Evolutionary conservation across 2,797 vertebrate species (phyloP), one percentile per base, ranked within the genome.

Genomic region (Sylvilagus floridanus): DNA sequence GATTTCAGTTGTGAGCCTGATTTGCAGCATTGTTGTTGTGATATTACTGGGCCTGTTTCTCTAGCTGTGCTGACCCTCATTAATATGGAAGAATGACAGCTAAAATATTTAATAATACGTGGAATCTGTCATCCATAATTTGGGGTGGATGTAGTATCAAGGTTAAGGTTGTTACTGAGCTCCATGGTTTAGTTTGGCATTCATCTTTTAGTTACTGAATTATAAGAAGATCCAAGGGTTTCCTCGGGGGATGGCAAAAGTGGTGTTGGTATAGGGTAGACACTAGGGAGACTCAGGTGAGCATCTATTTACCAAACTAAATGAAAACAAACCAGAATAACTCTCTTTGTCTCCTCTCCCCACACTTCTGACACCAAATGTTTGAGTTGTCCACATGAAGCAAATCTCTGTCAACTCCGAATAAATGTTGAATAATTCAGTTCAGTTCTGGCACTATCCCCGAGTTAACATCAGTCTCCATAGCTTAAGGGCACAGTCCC

Each of bases 1-100:
- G 60, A 35, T 82, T 77, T 76, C 60, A 68, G n/a, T 52, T 90
- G 81, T 78, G 26, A 82, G 35, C 24, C n/a, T 90, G 52, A 85
- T 72, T 42, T 86, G 6, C 66, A 68, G n/a, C 16, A 22, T 91
- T 28, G 26, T n/a, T 19, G 4, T 65, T 30, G 37, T 52, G 13
- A 68, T 32, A 11, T 30, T 22, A 32, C 37, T 88, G 47, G 69
- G 54, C 21, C 52, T 68, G 87, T 86, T 90, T 9, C 54, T 69
- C 2, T 62, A 11, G n/a, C 24, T 68, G 10, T 17, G 9, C 28
- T 35, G 57, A 60, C 28, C 77, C 52, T 92, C 50, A 12, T 28
- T 19, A 52, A 17, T 37, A 22, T 54, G 32, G 5, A 73, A 54
- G 42, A 17, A 12, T 73, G 62, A n/a, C 17, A 84, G 11, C 11